These are phyloP conservation scores for Bombus turneri DNA, from an alignment of 1,140 invertebrate species.

Conservation along the genomic window DNA sequence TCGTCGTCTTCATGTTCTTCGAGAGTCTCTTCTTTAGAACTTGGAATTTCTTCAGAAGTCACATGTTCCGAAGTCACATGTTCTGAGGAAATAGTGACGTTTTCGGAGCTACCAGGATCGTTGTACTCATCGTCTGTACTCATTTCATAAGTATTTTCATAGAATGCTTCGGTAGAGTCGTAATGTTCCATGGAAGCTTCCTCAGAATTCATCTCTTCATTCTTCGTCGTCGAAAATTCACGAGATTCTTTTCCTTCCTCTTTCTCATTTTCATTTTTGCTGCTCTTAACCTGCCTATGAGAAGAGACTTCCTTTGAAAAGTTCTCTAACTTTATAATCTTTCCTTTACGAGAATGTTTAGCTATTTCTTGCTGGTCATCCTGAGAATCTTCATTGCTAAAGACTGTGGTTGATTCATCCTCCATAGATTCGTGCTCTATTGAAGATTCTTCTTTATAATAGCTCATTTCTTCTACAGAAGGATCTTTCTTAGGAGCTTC, in stretches of 20 bases:
- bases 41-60: slow-evolving; percentile 26
- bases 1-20: slow-evolving; percentile 6
- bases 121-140: slow-evolving; percentile 22
- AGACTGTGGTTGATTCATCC: not conserved
- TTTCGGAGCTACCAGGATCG: not conserved
- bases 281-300: not conserved
- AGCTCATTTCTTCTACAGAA: slow-evolving; percentile 18
- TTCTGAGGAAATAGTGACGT: slow-evolving; percentile 7
- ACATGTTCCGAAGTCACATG: slow-evolving; percentile 17
- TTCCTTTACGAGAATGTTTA: slow-evolving; percentile 11
- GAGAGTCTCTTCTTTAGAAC: not conserved
- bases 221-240: slow-evolving; percentile 36
- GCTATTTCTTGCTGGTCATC: not conserved
- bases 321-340: slow-evolving; percentile 33
- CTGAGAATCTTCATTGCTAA: slow-evolving; percentile 17
- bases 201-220: slow-evolving; percentile 25
- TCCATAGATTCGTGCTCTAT: slow-evolving; percentile 23
- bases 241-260: slow-evolving; percentile 22
- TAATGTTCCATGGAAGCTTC: slow-evolving; percentile 45
- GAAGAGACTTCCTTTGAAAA: slow-evolving; percentile 21
- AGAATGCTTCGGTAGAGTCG: slow-evolving; percentile 39
- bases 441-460: not conserved
- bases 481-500: slow-evolving; percentile 26
- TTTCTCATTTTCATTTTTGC: not conserved
- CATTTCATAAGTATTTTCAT: slow-evolving; percentile 19